phyloP scores from a whole-genome alignment of 1,140 invertebrate species.

The Cotesia vestalis region DNA sequence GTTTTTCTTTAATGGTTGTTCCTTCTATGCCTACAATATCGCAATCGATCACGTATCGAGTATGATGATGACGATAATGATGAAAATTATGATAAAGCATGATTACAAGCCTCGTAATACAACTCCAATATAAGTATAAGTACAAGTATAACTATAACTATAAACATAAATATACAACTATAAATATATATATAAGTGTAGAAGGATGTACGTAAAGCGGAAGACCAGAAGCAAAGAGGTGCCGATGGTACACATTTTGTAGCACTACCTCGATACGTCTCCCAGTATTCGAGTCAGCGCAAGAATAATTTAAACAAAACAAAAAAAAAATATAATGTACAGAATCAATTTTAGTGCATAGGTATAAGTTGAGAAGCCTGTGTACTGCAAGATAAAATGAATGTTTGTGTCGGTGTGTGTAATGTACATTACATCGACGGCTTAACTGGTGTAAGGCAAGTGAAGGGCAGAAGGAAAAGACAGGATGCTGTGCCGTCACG shows the following conservation, averaged over 20 bases:
- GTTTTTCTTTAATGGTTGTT: too few relatives aligned
- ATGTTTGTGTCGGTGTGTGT: constrained; percentile 1
- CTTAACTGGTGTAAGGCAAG: neutral
- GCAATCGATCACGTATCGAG: too few relatives aligned
- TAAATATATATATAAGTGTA: too few relatives aligned
- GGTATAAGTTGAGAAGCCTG: neutral
- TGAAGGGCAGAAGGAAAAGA: constrained; percentile 10
- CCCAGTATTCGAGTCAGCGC: too few relatives aligned
- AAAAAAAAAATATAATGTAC: too few relatives aligned
- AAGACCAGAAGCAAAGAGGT: constrained; percentile 37
- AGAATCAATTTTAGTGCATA: too few relatives aligned
- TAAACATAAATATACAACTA: too few relatives aligned
- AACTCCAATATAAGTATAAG: too few relatives aligned
- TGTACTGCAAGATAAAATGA: constrained; percentile 6
- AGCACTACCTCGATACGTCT: too few relatives aligned
- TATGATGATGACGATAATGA: constrained; percentile 28
- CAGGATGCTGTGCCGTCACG: constrained; percentile 59
- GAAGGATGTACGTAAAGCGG: constrained; percentile 48
- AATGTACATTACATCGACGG: constrained; percentile 16
- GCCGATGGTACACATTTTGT: constrained; percentile 3
- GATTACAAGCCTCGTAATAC: constrained; percentile 6
- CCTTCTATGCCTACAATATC: too few relatives aligned
- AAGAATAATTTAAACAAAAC: too few relatives aligned
- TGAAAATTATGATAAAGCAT: constrained; percentile 38
- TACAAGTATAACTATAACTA: neutral